Evolutionary conservation across 2,797 vertebrate genomes (phyloP).

Genomic region (Apodemus agrarius): DNA sequence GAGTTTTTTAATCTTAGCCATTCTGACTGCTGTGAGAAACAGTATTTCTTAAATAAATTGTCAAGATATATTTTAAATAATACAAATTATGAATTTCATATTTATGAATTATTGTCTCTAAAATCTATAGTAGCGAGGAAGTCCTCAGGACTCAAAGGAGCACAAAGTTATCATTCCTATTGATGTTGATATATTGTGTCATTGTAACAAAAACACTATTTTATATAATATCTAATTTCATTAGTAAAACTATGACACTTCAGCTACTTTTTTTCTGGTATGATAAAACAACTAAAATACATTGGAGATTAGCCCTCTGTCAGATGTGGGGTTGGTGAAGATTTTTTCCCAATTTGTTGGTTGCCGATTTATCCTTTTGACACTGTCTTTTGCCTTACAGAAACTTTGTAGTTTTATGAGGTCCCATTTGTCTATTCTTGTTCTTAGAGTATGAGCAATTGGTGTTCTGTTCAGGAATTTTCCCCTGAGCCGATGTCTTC

Average conservation of each 20-base stretch:
- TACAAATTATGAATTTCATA: not conserved
- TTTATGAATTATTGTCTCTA: not conserved
- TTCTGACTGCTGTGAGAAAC: too few species aligned
- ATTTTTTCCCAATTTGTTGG: too few species aligned
- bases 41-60: not conserved
- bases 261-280: not conserved
- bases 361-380: too few species aligned
- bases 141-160: not conserved
- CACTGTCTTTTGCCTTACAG: too few species aligned
- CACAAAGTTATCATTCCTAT: not conserved
- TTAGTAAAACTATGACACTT: not conserved
- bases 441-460: too few species aligned
- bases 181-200: not conserved
- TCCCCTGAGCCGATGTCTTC: too few species aligned
- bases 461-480: too few species aligned
- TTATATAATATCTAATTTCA: not conserved
- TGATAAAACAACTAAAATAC: not conserved
- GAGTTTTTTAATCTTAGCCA: too few species aligned
- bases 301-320: too few species aligned
- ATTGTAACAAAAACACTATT: not conserved
- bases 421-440: too few species aligned
- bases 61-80: not conserved
- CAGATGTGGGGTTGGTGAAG: too few species aligned
- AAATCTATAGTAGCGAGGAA: not conserved
- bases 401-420: too few species aligned